A percentile compares a stretch with the other conserved stretches of the same genome.
phyloP scores from a whole-genome alignment of 1,140 invertebrate genomes.

The Zeugodacus cucurbitae region DNA sequence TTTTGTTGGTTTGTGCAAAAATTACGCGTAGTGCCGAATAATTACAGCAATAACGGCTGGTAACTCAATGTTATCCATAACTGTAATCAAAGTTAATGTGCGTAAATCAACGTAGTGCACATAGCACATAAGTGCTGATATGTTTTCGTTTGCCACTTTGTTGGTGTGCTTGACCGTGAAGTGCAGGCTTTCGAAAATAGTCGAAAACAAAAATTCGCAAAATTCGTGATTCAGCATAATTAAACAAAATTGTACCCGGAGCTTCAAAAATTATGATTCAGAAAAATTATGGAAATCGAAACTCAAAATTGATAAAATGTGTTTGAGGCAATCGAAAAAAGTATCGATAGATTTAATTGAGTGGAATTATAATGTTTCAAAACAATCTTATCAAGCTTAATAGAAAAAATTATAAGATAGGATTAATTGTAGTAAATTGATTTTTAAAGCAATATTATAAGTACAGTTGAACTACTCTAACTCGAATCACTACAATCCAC shows the following conservation, averaged over 20 bases:
- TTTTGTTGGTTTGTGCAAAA: neutral
- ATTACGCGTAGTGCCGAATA: neutral
- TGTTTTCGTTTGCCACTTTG: neutral
- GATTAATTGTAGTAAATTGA: too few species aligned
- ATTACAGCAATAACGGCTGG: neutral
- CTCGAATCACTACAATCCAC: too few species aligned
- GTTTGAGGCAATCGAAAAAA: too few species aligned
- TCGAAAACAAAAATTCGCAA: neutral
- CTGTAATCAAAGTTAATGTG: neutral
- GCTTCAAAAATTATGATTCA: too few species aligned
- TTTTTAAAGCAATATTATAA: too few species aligned
- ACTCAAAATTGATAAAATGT: too few species aligned
- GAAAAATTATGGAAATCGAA: too few species aligned
- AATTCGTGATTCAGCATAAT: neutral
- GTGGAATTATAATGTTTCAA: too few species aligned
- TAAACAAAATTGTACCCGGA: neutral
- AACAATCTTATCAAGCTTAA: too few species aligned
- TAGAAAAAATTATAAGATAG: too few species aligned
- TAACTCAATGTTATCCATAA: neutral
- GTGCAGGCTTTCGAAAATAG: neutral
- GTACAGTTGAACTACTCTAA: too few species aligned
- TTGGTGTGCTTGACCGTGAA: neutral
- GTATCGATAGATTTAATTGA: too few species aligned
- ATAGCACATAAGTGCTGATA: neutral
- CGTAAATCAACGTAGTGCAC: neutral